Base-by-base conservation (phyloP, 2,888 invertebrate species). In the Formica aserva region DNA sequence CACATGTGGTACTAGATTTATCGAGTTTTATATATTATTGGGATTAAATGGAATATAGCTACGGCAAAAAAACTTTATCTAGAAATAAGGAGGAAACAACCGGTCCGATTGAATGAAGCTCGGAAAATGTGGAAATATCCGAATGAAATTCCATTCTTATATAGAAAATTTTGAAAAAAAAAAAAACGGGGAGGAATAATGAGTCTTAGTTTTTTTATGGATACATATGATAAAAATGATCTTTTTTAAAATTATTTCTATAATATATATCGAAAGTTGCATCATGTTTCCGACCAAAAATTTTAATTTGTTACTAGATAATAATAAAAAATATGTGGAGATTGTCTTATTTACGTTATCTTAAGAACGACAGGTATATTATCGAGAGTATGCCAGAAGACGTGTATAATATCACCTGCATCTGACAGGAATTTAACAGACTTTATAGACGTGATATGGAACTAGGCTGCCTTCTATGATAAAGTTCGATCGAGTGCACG, bases 31-130 rank as follows among this genome's bases (percentile, higher is more conserved):
- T 67, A 63, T 57, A 69, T 69, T 67, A 52, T 9, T 71, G 38
- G 45, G 81, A 85, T 83, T 86, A 74, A 83, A 71, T 45, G 52
- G 67, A 29, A 22, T 62, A 67, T 15, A 55, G 63, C 48, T 77
- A 48, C 32, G 45, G 66, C 41, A 41, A 52, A 52, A 48, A n/a
- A 85, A 71, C 22, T 82, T 82, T 22, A 8, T 29, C 4, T 35
- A 35, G 29, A 48, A 85, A 78, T 71, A 22, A 82, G 71, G n/a
- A 26, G 18, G n/a, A 67, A 18, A 13, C 32, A 82, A 18, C 4
- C 6, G 13, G 2, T 3, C 18, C 32, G 11, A 60, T 60, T 5
- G 22, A 55, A 0, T 63, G 3, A 38, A 74, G 26, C 0, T 55
- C 13, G 65, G 22, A 26, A 38, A 38, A 55, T 9, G 1, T 45